Evolutionary conservation across 1,140 invertebrate species (phyloP).

Genomic region (Caenorhabditis tropicalis): DNA sequence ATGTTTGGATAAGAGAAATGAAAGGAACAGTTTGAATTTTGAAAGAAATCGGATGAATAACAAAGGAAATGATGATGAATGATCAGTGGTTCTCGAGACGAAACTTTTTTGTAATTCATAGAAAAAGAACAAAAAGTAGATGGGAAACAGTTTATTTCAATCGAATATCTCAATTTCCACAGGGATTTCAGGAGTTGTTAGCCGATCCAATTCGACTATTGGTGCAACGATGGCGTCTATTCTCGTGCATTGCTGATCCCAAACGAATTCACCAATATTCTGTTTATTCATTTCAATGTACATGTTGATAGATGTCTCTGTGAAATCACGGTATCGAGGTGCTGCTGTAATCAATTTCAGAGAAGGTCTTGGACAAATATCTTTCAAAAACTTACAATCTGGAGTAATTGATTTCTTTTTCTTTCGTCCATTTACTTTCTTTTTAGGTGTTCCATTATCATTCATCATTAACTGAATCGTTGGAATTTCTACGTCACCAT

Average conservation of each 20-base stretch:
- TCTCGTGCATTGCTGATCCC: conserved; percentile 23
- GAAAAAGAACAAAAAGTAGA: background rate
- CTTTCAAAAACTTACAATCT: background rate
- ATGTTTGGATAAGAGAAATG: background rate
- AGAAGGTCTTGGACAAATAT: background rate
- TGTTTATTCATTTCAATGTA: conserved; percentile 21
- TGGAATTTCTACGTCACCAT: background rate
- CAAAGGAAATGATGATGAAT: background rate
- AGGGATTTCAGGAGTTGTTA: conserved; percentile 13
- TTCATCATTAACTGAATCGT: background rate
- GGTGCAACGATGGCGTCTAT: conserved; percentile 12
- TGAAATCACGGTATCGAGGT: conserved; percentile 14
- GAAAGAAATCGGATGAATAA: background rate
- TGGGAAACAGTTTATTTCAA: background rate
- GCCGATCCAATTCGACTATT: background rate
- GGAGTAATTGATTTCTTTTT: background rate
- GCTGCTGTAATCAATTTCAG: background rate
- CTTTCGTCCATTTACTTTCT: background rate
- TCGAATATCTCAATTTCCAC: conserved; percentile 28
- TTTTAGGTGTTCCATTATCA: background rate
- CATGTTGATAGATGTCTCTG: conserved; percentile 7
- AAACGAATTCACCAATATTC: conserved; percentile 14
- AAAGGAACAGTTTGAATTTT: background rate
- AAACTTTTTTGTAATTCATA: no score
- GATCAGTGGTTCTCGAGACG: no score